Percentiles rank a stretch among this genome's conserved stretches.
phyloP scores from a whole-genome alignment of 2,113 vertebrate species.

The Scomber scombrus region DNA sequence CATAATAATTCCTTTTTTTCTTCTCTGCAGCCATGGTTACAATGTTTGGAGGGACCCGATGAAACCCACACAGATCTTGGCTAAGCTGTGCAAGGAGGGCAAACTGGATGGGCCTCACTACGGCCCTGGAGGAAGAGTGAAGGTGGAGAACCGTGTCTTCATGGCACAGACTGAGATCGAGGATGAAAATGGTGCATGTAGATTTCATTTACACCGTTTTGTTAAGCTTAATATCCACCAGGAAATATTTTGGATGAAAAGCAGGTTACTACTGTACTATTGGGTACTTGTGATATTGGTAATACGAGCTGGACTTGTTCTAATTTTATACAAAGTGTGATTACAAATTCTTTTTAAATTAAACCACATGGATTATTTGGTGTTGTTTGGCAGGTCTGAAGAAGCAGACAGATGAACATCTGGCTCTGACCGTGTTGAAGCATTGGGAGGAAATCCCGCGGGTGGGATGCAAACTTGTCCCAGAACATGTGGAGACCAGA shows the following conservation, averaged over 20 bases:
- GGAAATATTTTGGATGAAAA: background rate
- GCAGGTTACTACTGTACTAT: too few relatives aligned
- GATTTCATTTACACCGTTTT: background rate
- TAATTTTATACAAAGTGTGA: background rate
- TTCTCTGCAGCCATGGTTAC: slow-evolving; percentile 91
- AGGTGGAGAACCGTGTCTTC: slow-evolving; percentile 94
- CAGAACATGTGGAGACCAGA: slow-evolving; percentile 95
- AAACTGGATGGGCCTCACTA: slow-evolving; percentile 96
- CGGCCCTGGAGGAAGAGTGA: slow-evolving; percentile 93
- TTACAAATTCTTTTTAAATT: background rate
- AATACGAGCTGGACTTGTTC: background rate
- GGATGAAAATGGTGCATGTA: slow-evolving; percentile 93
- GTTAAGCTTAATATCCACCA: background rate
- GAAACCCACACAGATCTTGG: slow-evolving; percentile 95
- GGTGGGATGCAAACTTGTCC: slow-evolving; percentile 91
- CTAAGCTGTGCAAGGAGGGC: slow-evolving; percentile 94
- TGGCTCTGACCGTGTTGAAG: slow-evolving; percentile 90
- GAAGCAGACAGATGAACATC: slow-evolving; percentile 94
- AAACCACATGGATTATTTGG: accelerated
- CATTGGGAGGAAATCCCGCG: slow-evolving; percentile 94
- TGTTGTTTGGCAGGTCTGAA: slow-evolving; percentile 87
- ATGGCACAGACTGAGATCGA: slow-evolving; percentile 93
- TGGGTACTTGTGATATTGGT: background rate
- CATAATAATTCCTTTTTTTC: background rate
- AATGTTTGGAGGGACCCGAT: slow-evolving; percentile 97